Conservation (phyloP, 2,797 vertebrate genomes). For the Nothura maculosa region DNA sequence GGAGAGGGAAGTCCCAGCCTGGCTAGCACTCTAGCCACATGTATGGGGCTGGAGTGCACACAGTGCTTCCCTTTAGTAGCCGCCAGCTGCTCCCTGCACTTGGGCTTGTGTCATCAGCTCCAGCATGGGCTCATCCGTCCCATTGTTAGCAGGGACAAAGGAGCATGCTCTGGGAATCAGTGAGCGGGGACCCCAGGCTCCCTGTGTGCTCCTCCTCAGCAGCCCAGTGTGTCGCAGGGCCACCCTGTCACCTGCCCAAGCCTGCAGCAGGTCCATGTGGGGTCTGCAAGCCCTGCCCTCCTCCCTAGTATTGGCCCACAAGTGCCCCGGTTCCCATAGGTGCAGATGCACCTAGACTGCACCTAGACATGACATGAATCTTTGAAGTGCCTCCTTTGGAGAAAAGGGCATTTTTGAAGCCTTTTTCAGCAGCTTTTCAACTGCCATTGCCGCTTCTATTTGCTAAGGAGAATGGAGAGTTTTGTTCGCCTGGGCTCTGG, state of each 20-base stretch:
- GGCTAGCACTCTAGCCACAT: background rate
- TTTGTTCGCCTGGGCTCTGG: background rate
- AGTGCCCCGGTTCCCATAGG: background rate
- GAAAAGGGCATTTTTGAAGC: background rate
- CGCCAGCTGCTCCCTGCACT: conserved; percentile 22
- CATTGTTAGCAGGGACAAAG: conserved; percentile 40
- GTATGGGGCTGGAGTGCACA: background rate
- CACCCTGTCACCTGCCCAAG: background rate
- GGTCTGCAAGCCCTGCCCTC: fast-evolving
- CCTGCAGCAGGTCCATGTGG: fast-evolving
- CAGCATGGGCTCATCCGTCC: background rate
- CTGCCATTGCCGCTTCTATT: background rate
- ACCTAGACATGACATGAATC: fast-evolving
- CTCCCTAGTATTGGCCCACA: fast-evolving
- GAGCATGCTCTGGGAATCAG: background rate
- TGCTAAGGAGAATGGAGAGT: background rate
- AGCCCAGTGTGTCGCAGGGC: background rate
- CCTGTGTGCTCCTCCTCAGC: background rate
- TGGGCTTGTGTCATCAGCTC: conserved; percentile 47
- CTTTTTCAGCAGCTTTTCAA: background rate
- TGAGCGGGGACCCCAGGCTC: background rate
- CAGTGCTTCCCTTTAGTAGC: conserved; percentile 46
- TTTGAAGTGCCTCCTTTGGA: background rate
- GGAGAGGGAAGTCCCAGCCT: background rate
- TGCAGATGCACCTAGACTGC: fast-evolving